Evolutionary conservation across 2,113 vertebrate species (phyloP), one percentile per base, ranked within the genome.

Genomic region (Mohoua ochrocephala): DNA sequence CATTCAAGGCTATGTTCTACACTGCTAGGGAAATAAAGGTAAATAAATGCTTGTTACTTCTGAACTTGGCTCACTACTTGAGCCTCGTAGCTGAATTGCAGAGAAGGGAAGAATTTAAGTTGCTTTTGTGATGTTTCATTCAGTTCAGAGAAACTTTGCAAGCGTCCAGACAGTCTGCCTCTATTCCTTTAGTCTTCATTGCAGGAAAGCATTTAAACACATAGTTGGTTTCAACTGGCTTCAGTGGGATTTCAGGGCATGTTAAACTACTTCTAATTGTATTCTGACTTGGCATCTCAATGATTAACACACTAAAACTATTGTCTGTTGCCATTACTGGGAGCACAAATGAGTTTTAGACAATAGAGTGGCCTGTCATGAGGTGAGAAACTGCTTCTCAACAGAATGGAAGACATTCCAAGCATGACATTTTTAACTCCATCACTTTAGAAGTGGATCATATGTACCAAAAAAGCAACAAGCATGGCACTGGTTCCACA

Each of bases 211-310:
- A 49, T 82, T 94, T 73, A 78, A 95, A 60, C 35, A 93, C 35
- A 33, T 1, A 63, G 64, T 42, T 87, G 57, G 22, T 70, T 94
- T 80, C 64, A 70, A 8, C 8, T 61, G 21, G 23, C 37, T 70
- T 91, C 74, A 76, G 1, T 89, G 64, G 19, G 71, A 86, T 74
- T 91, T 81, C 91, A 92, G 21, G 4, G 11, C 33, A 71, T 16
- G 67, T 83, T 82, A 71, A 82, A 94, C 35, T 49, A 70, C 26
- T 85, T 79, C 63, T 79, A 76, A 90, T 53, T 79, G 35, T 57
- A 69, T 57, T 81, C 63, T 73, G 35, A 77, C 77, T 39, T 65
- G 54, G n/a, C 49, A 73, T 28, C 75, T 85, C 67, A 59, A 3
- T 16, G 18, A 95, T 75, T 75, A 87, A 85, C 27, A 82, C 30